Conservation (phyloP, 2,888 invertebrate genomes). For the Siphonodentalium dalli region DNA sequence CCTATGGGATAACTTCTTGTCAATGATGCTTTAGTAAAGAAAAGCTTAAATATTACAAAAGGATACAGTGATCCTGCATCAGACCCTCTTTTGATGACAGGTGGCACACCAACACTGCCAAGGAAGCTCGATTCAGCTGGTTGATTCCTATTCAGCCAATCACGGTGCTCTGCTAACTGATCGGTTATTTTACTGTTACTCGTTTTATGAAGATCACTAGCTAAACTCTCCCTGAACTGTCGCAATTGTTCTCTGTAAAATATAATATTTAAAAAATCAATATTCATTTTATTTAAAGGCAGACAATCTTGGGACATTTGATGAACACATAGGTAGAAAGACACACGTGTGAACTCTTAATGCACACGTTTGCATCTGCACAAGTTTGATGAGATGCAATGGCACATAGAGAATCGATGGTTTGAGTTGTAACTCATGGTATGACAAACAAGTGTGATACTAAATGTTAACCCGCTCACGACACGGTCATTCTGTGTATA, state of each 20-base stretch:
- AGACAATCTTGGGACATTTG: not conserved
- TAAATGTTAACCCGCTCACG: no score
- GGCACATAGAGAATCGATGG: no score
- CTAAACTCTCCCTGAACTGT: slow-evolving; percentile 39
- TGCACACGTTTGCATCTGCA: not conserved
- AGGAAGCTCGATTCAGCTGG: slow-evolving; percentile 40
- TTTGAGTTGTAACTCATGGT: no score
- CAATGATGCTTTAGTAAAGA: no score
- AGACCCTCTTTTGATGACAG: no score
- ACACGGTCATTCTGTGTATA: no score
- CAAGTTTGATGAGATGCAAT: no score
- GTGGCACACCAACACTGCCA: slow-evolving; percentile 27
- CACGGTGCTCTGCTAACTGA: slow-evolving; percentile 50
- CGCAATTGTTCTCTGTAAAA: slow-evolving; percentile 47
- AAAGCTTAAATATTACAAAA: no score
- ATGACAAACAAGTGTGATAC: no score
- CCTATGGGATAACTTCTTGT: no score
- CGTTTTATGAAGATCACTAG: slow-evolving; percentile 20
- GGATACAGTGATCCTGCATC: slow-evolving; percentile 55
- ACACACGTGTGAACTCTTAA: not conserved
- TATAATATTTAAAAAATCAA: not conserved
- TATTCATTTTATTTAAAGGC: not conserved
- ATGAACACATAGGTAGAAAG: no score
- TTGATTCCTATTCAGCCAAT: slow-evolving; percentile 50
- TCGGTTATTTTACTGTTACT: no score